phyloP scores from a whole-genome alignment of 2,888 invertebrate species.

The Sarcophaga caerulescens region DNA sequence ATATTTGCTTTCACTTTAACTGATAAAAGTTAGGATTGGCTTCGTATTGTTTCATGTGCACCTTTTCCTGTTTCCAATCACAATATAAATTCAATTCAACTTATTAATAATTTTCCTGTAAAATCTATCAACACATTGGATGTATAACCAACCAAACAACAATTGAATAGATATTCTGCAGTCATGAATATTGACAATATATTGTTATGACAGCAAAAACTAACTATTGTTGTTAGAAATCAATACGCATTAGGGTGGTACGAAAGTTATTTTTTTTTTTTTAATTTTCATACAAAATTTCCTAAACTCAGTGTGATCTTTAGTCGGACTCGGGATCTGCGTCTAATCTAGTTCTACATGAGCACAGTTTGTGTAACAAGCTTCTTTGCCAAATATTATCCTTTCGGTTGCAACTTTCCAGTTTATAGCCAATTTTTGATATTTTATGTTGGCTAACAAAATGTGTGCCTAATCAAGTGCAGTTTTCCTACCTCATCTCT shows the following conservation, averaged over 20 bases:
- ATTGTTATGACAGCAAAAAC: slow-evolving; percentile 11
- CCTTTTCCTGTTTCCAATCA: background rate
- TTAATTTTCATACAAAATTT: background rate
- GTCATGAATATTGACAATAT: slow-evolving; percentile 15
- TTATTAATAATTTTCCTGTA: background rate
- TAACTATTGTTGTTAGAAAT: background rate
- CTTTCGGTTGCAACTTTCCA: too few species aligned
- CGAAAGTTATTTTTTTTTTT: background rate
- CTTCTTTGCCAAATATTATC: too few species aligned
- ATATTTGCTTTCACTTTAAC: too few species aligned
- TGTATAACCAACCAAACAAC: background rate
- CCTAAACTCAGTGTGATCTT: background rate
- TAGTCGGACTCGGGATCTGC: too few species aligned
- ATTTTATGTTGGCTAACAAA: too few species aligned
- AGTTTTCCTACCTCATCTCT: too few species aligned
- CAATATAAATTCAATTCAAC: background rate
- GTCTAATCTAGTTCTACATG: too few species aligned
- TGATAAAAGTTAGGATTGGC: background rate
- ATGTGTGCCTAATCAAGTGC: too few species aligned
- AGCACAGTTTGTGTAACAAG: too few species aligned
- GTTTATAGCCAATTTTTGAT: too few species aligned
- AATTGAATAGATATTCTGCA: background rate
- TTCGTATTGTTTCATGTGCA: background rate
- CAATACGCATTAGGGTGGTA: background rate
- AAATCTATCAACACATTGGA: background rate